Base-by-base conservation (phyloP, 2,797 vertebrate genomes). In the Premnoplex brunnescens region DNA sequence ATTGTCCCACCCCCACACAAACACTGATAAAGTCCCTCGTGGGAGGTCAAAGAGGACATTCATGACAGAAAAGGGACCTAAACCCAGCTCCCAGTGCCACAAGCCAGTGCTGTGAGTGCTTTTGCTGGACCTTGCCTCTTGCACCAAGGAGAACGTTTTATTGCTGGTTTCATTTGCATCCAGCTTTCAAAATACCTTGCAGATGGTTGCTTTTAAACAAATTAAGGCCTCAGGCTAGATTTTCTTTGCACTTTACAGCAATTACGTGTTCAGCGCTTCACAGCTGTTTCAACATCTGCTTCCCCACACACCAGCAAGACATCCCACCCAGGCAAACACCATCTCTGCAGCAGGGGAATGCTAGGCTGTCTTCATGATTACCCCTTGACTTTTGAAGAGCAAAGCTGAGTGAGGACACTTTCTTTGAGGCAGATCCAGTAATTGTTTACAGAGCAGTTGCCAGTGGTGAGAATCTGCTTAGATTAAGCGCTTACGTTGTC, bases 221-320 rank as follows among this genome's bases (percentile, higher is more conserved):
- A 93, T 89, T 85, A 77, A 88, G 66, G 60, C 77, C 74, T 67
- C 13, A 4, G 39, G 79, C 26, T 85, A 77, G 51, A 81, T 58
- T 73, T 62, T 51, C 62, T 44, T 62, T 75, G 41, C 76, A 73
- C 48, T 96, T 91, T 59, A 60, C 54, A 84, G 87, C 66, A 94
- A 89, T 89, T 89, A 85, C 1, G 0, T 55, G 75, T 85, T 75
- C 68, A 39, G 43, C 49, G 79, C 49, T 54, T 15, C 71, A 39
- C 80, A 95, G 85, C 89, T 96, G 87, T 12, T 92, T 95, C 78
- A 78, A 39, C 92, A 94, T 91, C 92, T 96, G 86, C 84, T 85
- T 64, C n/a, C 56, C 17, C 56, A 12, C 62, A 23, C 22, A 36
- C 44, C 44, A 69, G 28, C 24, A n/a, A 49, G 41, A 89, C 64